Evolutionary conservation across 2,888 invertebrate species (phyloP), one percentile per base, ranked within the genome.

Genomic region (Bugulina stolonifera): DNA sequence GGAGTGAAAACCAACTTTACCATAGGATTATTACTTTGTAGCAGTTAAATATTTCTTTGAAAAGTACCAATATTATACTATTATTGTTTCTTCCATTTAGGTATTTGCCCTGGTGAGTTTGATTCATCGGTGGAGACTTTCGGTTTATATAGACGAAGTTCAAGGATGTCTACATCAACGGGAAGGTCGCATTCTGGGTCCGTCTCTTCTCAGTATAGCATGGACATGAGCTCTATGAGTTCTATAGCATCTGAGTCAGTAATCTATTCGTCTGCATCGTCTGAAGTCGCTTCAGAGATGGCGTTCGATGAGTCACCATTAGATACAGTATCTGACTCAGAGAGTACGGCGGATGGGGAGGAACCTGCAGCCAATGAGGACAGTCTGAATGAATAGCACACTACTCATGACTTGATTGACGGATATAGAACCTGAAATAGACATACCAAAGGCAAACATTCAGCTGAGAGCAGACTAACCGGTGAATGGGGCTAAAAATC

Each of bases 31-130:
- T n/a, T n/a, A n/a, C n/a, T n/a, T n/a, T n/a, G n/a, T n/a, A n/a
- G n/a, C n/a, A n/a, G n/a, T n/a, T n/a, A n/a, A n/a, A n/a, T n/a
- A n/a, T n/a, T n/a, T n/a, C n/a, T n/a, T n/a, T n/a, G n/a, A n/a
- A n/a, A n/a, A n/a, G n/a, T n/a, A n/a, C n/a, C n/a, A n/a, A n/a
- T n/a, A n/a, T n/a, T n/a, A n/a, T n/a, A n/a, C n/a, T n/a, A n/a
- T n/a, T n/a, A n/a, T n/a, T 43, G 57, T 57, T 23, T 27, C 3
- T 57, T 57, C 5, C 10, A 29, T 64, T 2, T n/a, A 64, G 64
- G 64, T 10, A 64, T 64, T 10, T 64, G 64, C 64, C 64, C 64
- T 3, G 64, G 64, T 3, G 64, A 64, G 32, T 64, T 64, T 64
- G 64, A 64, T 64, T 27, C 64, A 10, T 64, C 64, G 32, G 64